phyloP scores from a whole-genome alignment of 2,797 vertebrate genomes.

The Amazonetta brasiliensis region DNA sequence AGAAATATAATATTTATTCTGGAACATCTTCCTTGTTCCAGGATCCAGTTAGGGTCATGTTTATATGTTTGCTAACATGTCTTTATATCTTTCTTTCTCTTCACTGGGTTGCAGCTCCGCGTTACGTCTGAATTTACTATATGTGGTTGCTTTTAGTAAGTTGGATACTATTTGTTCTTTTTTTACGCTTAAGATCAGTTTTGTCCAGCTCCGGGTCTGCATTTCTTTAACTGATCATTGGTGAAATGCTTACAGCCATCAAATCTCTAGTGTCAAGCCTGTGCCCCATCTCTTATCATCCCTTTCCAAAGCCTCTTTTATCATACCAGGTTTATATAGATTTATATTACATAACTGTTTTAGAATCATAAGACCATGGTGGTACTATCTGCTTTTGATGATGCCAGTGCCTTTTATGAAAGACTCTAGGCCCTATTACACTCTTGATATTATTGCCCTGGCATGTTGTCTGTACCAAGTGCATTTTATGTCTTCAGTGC shows the following conservation, averaged over 20 bases:
- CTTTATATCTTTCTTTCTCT: not conserved
- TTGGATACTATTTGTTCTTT: not conserved
- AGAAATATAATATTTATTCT: too few relatives aligned
- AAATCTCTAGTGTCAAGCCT: not conserved
- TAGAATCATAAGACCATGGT: not conserved
- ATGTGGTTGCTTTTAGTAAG: rapidly evolving
- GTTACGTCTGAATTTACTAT: not conserved
- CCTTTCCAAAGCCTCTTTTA: not conserved
- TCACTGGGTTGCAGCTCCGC: not conserved
- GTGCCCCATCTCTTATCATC: not conserved
- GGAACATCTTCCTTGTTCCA: not conserved
- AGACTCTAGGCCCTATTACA: not conserved
- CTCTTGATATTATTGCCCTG: not conserved
- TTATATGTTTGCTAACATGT: not conserved
- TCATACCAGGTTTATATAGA: not conserved
- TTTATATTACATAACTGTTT: not conserved
- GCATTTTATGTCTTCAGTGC: not conserved
- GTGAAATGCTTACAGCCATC: not conserved
- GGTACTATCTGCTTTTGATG: not conserved
- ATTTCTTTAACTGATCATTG: not conserved
- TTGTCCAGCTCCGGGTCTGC: not conserved
- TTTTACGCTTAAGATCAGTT: not conserved
- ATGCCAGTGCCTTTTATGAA: not conserved
- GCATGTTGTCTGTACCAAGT: not conserved
- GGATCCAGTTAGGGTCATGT: not conserved